These are phyloP conservation scores for Pogoniulus pusillus DNA, from an alignment of 2,797 vertebrate genomes.

Conservation along the genomic window DNA sequence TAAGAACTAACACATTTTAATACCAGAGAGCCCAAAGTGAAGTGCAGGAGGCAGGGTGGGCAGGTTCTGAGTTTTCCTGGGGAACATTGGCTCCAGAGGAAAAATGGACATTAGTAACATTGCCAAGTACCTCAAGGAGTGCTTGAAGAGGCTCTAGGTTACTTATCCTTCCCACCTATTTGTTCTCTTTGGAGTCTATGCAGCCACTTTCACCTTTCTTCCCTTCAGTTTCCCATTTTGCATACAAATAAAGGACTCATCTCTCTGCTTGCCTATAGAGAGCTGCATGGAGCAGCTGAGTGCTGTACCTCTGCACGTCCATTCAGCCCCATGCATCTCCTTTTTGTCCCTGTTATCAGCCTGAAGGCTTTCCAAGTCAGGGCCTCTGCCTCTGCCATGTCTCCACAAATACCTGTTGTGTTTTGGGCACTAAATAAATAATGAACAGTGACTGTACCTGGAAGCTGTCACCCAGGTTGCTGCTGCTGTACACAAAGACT, in stretches of 20 bases:
- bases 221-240: background rate
- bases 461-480: background rate
- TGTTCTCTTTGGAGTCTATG: background rate
- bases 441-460: background rate
- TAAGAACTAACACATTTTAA: background rate
- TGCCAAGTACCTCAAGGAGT: background rate
- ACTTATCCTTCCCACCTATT: background rate
- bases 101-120: background rate
- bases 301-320: background rate
- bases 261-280: background rate
- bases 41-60: background rate
- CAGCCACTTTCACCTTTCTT: background rate
- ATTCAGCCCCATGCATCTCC: background rate
- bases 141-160: background rate
- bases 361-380: background rate
- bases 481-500: background rate
- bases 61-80: background rate
- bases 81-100: background rate
- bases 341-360: background rate
- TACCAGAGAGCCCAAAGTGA: background rate
- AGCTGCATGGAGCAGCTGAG: background rate
- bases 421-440: constrained; percentile 16
- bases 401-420: background rate
- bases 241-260: background rate
- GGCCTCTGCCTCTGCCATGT: background rate